phyloP scores from a whole-genome alignment of 2,888 invertebrate genomes.

The Ochropleura plecta region DNA sequence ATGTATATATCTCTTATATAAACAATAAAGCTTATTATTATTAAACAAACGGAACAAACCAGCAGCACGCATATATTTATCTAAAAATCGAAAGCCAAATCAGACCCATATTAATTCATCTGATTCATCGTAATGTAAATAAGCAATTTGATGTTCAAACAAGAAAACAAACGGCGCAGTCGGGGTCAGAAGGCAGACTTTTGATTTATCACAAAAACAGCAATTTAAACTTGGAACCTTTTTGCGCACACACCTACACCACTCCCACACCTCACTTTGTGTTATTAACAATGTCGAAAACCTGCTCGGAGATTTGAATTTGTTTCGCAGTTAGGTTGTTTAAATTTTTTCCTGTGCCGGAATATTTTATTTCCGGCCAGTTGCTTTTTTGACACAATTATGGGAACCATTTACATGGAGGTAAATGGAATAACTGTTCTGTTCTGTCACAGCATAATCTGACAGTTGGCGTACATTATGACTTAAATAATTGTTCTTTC shows the following conservation, averaged over 20 bases:
- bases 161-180: slow-evolving; percentile 65
- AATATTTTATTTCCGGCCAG: slow-evolving; percentile 59
- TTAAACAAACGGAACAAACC: background rate
- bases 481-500: background rate
- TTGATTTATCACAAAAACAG: slow-evolving; percentile 79
- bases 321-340: slow-evolving; percentile 63
- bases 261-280: slow-evolving; percentile 67
- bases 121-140: slow-evolving; percentile 72
- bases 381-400: slow-evolving; percentile 15
- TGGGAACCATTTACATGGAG: background rate
- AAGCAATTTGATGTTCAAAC: slow-evolving; percentile 70
- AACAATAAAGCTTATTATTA: too few species aligned
- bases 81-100: slow-evolving; percentile 47
- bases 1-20: too few species aligned
- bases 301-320: slow-evolving; percentile 71
- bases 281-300: slow-evolving; percentile 75
- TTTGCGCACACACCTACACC: slow-evolving; percentile 75
- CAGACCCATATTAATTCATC: slow-evolving; percentile 51
- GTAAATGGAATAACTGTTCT: background rate
- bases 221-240: slow-evolving; percentile 71
- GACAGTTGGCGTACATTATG: background rate
- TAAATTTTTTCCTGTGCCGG: slow-evolving; percentile 41
- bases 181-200: slow-evolving; percentile 62
- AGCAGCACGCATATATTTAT: background rate
- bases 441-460: background rate